Evolutionary conservation across 2,797 vertebrate species (phyloP), one percentile per base, ranked within the genome.

Genomic region (Notolepis coatsorum): DNA sequence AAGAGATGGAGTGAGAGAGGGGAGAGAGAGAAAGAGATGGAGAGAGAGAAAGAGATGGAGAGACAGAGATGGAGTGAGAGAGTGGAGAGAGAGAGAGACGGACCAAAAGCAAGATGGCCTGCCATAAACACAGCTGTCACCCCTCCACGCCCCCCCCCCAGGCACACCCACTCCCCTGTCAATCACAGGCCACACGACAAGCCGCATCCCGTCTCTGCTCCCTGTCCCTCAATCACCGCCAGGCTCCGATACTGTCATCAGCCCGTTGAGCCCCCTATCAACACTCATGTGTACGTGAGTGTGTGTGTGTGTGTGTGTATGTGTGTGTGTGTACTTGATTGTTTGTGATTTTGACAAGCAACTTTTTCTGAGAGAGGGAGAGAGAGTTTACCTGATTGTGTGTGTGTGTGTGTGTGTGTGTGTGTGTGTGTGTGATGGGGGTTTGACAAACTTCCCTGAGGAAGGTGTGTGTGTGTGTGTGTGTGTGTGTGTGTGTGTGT

Each of bases 211-310:
- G 83, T 81, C 79, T 84, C 69, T 70, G 86, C 84, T n/a, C 82
- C 84, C 80, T 43, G 56, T 90, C 90, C 85, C 83, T 91, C 88
- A 88, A 88, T 91, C 90, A 90, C 80, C 50, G 82, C 70, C 8
- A 74, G 75, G 75, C 73, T 77, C 82, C 42, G 86, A 90, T 87
- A 90, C 82, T 88, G 90, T 90, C 90, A 90, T 87, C 87, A n/a
- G n/a, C n/a, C n/a, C 18, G 0, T 1, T 43, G 47, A 18, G 41
- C 56, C 57, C 17, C 58, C 28, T 33, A 53, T 59, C 67, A 63
- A 38, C 37, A 33, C 17, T 15, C 5, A 12, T 33, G 30, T 31
- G 30, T 7, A 10, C 2, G 30, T 31, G 30, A 7, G 30, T 31
- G 2, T 31, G 30, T 7, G 30, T 7, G 2, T 31, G 30, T 7